phyloP scores from a whole-genome alignment of 2,113 vertebrate species.

The Labeo catla region DNA sequence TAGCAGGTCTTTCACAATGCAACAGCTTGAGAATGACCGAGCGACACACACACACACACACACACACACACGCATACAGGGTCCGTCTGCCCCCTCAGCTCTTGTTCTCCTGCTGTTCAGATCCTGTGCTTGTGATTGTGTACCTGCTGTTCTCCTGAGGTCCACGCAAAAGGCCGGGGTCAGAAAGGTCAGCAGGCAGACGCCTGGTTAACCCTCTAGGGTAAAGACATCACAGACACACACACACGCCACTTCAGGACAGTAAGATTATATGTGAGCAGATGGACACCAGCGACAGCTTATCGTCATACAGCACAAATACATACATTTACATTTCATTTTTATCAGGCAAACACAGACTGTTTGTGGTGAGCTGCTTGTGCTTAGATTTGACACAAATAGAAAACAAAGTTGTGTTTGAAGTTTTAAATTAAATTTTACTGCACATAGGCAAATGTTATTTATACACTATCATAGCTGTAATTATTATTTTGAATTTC shows the following conservation, averaged over 20 bases:
- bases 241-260: conserved; percentile 37
- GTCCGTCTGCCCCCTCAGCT: conserved; percentile 60
- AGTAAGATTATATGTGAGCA: conserved; percentile 56
- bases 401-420: not conserved
- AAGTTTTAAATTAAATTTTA: no score
- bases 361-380: no score
- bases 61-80: not conserved
- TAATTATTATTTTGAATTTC: no score
- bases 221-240: conserved; percentile 55
- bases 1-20: conserved; percentile 60
- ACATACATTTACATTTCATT: conserved; percentile 47
- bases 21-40: conserved; percentile 43
- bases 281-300: conserved; percentile 52
- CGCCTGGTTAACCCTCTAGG: conserved; percentile 79
- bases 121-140: conserved; percentile 41
- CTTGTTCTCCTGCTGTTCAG: conserved; percentile 58
- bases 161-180: conserved; percentile 71
- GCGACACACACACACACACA: not conserved
- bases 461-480: no score
- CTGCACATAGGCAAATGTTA: no score
- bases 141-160: conserved; percentile 66
- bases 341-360: conserved; percentile 25
- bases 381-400: not conserved
- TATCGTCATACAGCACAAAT: conserved; percentile 48
- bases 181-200: conserved; percentile 77